Evolutionary conservation across 1,140 invertebrate species (phyloP).

Genomic region (Mylabris phalerata): DNA sequence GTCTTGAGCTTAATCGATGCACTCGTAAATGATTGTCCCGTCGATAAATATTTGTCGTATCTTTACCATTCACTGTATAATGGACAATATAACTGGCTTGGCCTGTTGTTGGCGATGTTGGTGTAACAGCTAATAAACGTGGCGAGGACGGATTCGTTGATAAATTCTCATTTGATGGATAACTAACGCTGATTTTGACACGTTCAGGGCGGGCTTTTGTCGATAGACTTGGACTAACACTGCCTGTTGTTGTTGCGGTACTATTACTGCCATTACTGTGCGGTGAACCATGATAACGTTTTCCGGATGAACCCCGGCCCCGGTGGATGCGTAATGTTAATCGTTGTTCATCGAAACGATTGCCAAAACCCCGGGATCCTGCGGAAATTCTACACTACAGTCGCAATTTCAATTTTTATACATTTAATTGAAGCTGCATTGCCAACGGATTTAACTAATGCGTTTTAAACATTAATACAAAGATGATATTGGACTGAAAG

Average conservation of each 20-base stretch:
- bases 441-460: background rate
- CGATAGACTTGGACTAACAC: slow-evolving; percentile 51
- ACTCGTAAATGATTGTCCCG: slow-evolving; percentile 43
- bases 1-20: slow-evolving; percentile 32
- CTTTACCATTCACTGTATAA: slow-evolving; percentile 49
- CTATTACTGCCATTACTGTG: slow-evolving; percentile 54
- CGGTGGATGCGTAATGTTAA: slow-evolving; percentile 88
- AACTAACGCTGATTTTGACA: slow-evolving; percentile 75
- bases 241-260: slow-evolving; percentile 46
- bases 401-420: background rate
- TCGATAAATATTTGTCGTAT: slow-evolving; percentile 28
- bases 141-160: slow-evolving; percentile 42
- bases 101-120: slow-evolving; percentile 40
- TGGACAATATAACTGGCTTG: slow-evolving; percentile 51
- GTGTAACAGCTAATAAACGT: slow-evolving; percentile 30
- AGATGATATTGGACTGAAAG: background rate
- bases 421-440: background rate
- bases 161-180: slow-evolving; percentile 68
- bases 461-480: background rate
- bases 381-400: background rate
- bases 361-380: slow-evolving; percentile 49
- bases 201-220: slow-evolving; percentile 59
- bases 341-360: slow-evolving; percentile 75
- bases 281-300: slow-evolving; percentile 48
- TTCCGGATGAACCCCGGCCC: slow-evolving; percentile 56